Evolutionary conservation across 2,888 invertebrate species (phyloP).

Genomic region (Euzophera pinguis): DNA sequence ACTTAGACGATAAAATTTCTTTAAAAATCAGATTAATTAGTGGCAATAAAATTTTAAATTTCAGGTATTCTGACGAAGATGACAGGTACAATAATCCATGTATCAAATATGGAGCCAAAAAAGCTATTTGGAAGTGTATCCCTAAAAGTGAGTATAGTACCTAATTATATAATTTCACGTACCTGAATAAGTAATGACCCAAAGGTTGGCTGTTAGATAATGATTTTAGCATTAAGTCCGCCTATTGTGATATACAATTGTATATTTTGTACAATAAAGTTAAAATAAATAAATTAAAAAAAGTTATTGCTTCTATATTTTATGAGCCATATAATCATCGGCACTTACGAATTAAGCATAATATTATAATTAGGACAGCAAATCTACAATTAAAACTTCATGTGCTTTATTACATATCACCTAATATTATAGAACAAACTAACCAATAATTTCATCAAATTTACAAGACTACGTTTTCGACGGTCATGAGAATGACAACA

Average conservation of each 20-base stretch:
- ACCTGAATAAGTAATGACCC: not conserved
- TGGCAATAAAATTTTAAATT: not conserved
- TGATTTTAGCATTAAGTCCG: too few relatives aligned
- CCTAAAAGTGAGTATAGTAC: conserved; percentile 62
- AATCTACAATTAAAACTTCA: too few relatives aligned
- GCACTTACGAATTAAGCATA: too few relatives aligned
- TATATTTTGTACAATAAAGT: too few relatives aligned
- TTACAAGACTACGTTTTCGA: conserved; percentile 60
- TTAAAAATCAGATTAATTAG: not conserved
- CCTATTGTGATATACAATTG: too few relatives aligned
- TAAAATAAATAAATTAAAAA: too few relatives aligned
- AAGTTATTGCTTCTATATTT: too few relatives aligned
- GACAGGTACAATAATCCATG: conserved; percentile 57
- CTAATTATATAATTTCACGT: not conserved
- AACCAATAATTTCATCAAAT: not conserved
- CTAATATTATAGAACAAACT: too few relatives aligned
- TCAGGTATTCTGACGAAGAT: conserved; percentile 57
- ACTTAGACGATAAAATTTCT: too few relatives aligned
- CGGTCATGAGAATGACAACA: conserved; percentile 65
- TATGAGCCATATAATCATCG: too few relatives aligned
- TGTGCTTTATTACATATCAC: too few relatives aligned
- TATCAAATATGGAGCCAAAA: conserved; percentile 65
- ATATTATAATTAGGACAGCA: too few relatives aligned
- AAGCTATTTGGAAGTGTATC: conserved; percentile 68
- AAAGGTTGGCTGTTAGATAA: not conserved